These are phyloP conservation scores for Chymomyza caudatula DNA, from an alignment of 2,888 invertebrate genomes.

Conservation along the genomic window DNA sequence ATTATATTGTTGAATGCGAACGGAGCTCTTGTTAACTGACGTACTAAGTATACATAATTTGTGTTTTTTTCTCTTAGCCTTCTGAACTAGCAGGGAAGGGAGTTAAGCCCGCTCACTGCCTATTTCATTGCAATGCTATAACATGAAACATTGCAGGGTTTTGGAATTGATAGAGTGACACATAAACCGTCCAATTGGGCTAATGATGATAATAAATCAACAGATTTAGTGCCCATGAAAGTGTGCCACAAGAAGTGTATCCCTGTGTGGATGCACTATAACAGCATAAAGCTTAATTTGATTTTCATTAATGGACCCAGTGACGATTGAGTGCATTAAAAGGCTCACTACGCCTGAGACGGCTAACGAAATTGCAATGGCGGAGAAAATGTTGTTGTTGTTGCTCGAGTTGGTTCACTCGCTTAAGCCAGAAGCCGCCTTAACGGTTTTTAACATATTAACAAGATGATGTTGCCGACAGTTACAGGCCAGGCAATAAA, in stretches of 20 bases:
- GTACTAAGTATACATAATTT: too few species aligned
- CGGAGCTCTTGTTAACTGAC: too few species aligned
- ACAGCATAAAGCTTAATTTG: conserved; percentile 12
- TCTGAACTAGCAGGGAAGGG: too few species aligned
- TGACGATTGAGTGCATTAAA: not conserved
- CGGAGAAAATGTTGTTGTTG: not conserved
- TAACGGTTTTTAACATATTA: conserved; percentile 2
- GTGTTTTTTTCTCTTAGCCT: too few species aligned
- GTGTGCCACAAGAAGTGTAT: not conserved
- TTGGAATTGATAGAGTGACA: not conserved
- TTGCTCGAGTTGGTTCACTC: not conserved
- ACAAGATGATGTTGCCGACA: not conserved
- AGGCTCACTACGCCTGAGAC: too few species aligned
- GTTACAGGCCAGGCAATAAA: conserved; percentile 4
- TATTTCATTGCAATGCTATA: not conserved
- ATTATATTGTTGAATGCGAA: not conserved
- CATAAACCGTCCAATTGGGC: not conserved
- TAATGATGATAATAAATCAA: conserved; percentile 13
- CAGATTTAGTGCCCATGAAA: not conserved
- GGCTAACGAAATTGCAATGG: not conserved
- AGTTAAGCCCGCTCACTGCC: not conserved
- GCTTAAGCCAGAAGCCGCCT: not conserved
- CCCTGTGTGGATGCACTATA: not conserved
- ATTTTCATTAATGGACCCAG: conserved; percentile 1
- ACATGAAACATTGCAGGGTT: not conserved